phyloP scores from a whole-genome alignment of 2,888 invertebrate genomes.

The Mechanitis mazaeus region DNA sequence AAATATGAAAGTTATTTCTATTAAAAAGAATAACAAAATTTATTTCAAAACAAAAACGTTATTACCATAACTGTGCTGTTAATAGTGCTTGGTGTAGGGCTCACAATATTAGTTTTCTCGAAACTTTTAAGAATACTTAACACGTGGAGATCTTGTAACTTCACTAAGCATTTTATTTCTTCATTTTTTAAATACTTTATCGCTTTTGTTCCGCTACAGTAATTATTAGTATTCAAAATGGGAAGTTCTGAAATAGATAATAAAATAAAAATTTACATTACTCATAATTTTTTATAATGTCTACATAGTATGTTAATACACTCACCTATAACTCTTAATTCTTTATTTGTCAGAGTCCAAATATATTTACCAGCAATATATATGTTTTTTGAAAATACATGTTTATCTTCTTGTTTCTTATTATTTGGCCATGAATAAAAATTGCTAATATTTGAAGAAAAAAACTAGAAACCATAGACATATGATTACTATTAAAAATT shows the following conservation, averaged over 20 bases:
- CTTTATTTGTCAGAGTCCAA: slow-evolving; percentile 53
- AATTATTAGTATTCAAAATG: slow-evolving; percentile 46
- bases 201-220: slow-evolving; percentile 51
- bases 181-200: slow-evolving; percentile 54
- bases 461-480: slow-evolving; percentile 35
- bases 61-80: slow-evolving; percentile 52
- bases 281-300: too few relatives aligned
- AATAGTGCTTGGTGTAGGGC: slow-evolving; percentile 44
- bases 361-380: slow-evolving; percentile 51
- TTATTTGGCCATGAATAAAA: slow-evolving; percentile 46
- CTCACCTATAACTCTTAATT: slow-evolving; percentile 51
- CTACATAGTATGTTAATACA: background rate
- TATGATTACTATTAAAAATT: slow-evolving; percentile 10
- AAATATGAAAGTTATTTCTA: slow-evolving; percentile 3
- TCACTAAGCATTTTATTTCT: slow-evolving; percentile 49
- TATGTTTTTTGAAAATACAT: slow-evolving; percentile 42
- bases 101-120: slow-evolving; percentile 48
- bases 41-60: slow-evolving; percentile 1
- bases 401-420: slow-evolving; percentile 25
- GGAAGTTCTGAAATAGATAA: slow-evolving; percentile 53
- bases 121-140: slow-evolving; percentile 48
- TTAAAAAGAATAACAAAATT: slow-evolving; percentile 1
- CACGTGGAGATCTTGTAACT: slow-evolving; percentile 58
- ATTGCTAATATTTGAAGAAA: slow-evolving; percentile 30
- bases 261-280: too few relatives aligned